Base-by-base conservation (phyloP, 2,113 vertebrate genomes). In the Bos javanicus region DNA sequence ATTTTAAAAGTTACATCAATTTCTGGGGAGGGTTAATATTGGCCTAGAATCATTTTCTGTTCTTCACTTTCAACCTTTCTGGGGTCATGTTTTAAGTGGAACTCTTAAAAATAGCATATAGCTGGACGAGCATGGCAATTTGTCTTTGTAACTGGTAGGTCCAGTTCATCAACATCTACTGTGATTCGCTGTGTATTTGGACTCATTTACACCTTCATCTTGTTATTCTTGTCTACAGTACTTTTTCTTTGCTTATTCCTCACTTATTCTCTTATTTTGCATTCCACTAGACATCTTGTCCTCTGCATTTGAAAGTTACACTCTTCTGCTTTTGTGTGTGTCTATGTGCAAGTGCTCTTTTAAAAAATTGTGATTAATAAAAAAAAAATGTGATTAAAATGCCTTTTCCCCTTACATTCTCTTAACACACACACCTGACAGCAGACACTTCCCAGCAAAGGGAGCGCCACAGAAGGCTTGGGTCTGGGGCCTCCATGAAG, bases 101-200 rank as follows among this genome's bases (percentile, higher is more conserved):
- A 19, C 85, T 93, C 91, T 95, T 92, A 95, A 95, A 96, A 94
- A 96, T 43, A 95, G 89, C 82, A 78, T 48, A 86, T 12, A 91
- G 48, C 43, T 91, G 64, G 39, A 84, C 52, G 21, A 94, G 89
- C 67, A 15, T 88, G 39, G 60, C 76, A 59, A 91, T 93, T 88
- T 96, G 43, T 92, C 74, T 92, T 93, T 88, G 67, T 83, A 97
- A 83, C 71, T 87, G 48, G 85, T 50, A 92, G 23, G 50, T 56
- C 90, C 84, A 94, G 33, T 62, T 87, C 46, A 95, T 91, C 43
- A 90, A 28, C n/a, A 80, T 54, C 39, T 76, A 71, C 0, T 76
- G 54, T 86, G 81, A 74, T 52, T 94, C 54, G 74, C 80, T 74
- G 59, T 23, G n/a, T 50, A 43, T 87, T 0, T 81, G 52, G n/a